Base-by-base conservation (phyloP, 1,140 invertebrate genomes). In the Brachystomella parvula region DNA sequence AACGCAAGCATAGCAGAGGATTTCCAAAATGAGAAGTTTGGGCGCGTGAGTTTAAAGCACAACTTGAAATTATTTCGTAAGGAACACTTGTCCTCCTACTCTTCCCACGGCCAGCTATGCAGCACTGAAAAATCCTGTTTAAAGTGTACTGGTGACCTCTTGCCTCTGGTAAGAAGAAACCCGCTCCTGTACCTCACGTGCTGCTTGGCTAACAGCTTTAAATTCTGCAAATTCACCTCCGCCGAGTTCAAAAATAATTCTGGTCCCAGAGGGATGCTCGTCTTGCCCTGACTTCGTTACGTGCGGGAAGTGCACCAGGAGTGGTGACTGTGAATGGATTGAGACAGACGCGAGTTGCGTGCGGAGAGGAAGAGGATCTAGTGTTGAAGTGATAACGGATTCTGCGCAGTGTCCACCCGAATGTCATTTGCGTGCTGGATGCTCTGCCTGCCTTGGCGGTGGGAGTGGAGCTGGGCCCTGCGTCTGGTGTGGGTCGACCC, bases 401-500 rank as follows among this genome's bases (percentile, higher is more conserved):
- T 66, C 81, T 0, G 78, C 81, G 15, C 79, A 84, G 39, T 93
- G 90, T 75, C 89, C 89, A 0, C 79, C 83, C 17, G 86, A 89
- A 0, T 93, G 90, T 74, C 82, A 89, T 70, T 77, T 85, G 70
- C 83, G 92, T 17, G 80, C 76, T 1, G 86, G 86, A 71, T 96
- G 93, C 76, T 84, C 85, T 3, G 82, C 86, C 28, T 97, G 94
- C 75, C 77, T 96, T 17, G 87, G 89, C 64, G 6, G 6, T 39
- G 35, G n/a, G n/a, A n/a, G n/a, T n/a, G 87, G 89, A 70, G 84
- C 85, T 47, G 91, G 90, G 3, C 83, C 91, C 61, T 97, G 94
- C 78, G 92, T 94, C 0, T 97, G 94, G 94, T 96, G 94, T 76
- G 89, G 94, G 74, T 87, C 91, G 39, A 92, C 89, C 0, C 81